phyloP scores from a whole-genome alignment of 2,797 vertebrate genomes.

The Odontamblyopus lacepedii region DNA sequence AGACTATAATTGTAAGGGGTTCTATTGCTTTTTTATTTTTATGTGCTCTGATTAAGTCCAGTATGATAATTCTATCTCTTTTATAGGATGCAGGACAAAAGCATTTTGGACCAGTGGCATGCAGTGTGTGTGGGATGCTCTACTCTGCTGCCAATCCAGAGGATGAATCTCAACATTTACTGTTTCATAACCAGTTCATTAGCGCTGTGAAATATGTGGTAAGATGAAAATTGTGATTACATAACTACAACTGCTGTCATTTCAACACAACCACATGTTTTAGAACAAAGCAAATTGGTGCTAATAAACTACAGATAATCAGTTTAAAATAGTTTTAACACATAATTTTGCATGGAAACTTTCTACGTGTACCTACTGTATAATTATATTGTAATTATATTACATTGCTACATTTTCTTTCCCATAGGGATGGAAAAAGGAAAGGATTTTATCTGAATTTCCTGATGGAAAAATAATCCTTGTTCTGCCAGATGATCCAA shows the following conservation, averaged over 20 bases:
- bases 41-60: background rate
- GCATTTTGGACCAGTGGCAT: constrained; percentile 93
- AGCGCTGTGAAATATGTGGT: constrained; percentile 99
- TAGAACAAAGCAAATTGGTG: background rate
- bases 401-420: background rate
- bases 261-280: background rate
- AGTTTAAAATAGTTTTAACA: background rate
- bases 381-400: no score
- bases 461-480: constrained; percentile 98
- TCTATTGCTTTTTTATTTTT: background rate
- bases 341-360: background rate
- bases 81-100: constrained; percentile 91
- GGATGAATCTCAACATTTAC: constrained; percentile 95
- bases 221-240: constrained; percentile 61
- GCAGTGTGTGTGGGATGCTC: constrained; percentile 96
- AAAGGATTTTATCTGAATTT: constrained; percentile 94
- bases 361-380: background rate
- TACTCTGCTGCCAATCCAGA: constrained; percentile 94
- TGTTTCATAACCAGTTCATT: constrained; percentile 98
- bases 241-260: constrained; percentile 10
- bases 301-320: background rate
- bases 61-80: constrained; percentile 7
- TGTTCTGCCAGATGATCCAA: constrained; percentile 98
- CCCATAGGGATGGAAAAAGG: constrained; percentile 96
- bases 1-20: constrained; percentile 84